Conservation (phyloP, 2,888 invertebrate genomes). For the Drosophila hamatofila region DNA sequence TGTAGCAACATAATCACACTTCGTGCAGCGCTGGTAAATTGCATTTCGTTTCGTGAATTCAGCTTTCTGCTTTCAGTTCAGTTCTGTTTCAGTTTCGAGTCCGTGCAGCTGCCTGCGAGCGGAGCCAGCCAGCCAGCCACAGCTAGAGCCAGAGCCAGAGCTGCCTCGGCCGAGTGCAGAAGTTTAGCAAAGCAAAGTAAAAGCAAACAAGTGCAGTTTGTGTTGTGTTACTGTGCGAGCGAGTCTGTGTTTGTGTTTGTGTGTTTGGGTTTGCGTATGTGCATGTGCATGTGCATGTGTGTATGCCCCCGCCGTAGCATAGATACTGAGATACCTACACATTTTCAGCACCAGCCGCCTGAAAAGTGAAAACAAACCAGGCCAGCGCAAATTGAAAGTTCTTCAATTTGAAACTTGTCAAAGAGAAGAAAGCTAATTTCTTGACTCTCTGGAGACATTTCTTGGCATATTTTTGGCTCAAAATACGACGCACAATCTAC, state of each 20-base stretch:
- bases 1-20: constrained; percentile 63
- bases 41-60: constrained; percentile 53
- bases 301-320: constrained; percentile 58
- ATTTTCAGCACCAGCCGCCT: constrained; percentile 47
- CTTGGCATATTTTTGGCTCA: neutral
- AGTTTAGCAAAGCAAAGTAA: constrained; percentile 38
- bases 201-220: constrained; percentile 61
- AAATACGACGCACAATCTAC: constrained; percentile 53
- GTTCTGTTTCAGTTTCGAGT: constrained; percentile 81
- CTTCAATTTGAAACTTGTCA: neutral
- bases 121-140: constrained; percentile 41
- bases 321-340: constrained; percentile 67
- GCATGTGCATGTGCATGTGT: constrained; percentile 15
- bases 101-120: constrained; percentile 74
- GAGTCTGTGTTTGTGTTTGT: constrained; percentile 14
- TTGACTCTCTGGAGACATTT: neutral
- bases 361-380: constrained; percentile 60
- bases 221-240: constrained; percentile 14
- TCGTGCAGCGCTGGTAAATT: constrained; percentile 62
- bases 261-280: constrained; percentile 20
- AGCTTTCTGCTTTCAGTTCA: too few species aligned
- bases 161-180: constrained; percentile 51
- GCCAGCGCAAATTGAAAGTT: constrained; percentile 30
- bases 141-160: constrained; percentile 24
- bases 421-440: neutral